These are phyloP conservation scores for Porphyrio hochstetteri DNA, from an alignment of 2,113 vertebrate species.

Conservation along the genomic window DNA sequence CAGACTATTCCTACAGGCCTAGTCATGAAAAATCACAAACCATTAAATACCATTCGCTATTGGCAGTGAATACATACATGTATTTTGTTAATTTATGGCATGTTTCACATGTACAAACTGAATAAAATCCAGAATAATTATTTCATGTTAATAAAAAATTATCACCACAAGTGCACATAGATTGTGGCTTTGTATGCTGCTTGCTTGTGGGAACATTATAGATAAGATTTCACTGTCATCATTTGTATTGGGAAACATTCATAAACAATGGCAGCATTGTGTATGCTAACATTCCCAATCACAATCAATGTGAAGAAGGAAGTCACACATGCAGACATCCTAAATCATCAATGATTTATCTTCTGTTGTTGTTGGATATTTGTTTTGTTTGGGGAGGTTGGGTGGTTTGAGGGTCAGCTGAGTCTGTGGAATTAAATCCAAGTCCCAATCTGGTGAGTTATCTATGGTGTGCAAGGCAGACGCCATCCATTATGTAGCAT, in stretches of 20 bases:
- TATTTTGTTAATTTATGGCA: neutral
- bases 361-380: conserved; percentile 41
- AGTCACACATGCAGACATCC: conserved; percentile 61
- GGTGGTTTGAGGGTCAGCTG: neutral
- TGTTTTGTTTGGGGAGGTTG: neutral
- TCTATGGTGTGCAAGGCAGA: conserved; percentile 82
- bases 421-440: conserved; percentile 71
- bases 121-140: neutral
- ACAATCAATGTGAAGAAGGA: conserved; percentile 18
- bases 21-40: neutral
- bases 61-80: neutral
- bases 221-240: neutral
- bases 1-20: neutral
- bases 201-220: neutral
- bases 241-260: neutral
- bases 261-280: neutral
- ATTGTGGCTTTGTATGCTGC: neutral
- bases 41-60: neutral
- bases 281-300: conserved; percentile 22
- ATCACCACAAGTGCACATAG: neutral
- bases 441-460: conserved; percentile 76
- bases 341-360: conserved; percentile 81
- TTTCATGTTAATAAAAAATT: neutral
- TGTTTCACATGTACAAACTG: neutral
- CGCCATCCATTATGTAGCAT: conserved; percentile 78